phyloP scores from a whole-genome alignment of 2,888 invertebrate genomes.

The Melolontha melolontha region DNA sequence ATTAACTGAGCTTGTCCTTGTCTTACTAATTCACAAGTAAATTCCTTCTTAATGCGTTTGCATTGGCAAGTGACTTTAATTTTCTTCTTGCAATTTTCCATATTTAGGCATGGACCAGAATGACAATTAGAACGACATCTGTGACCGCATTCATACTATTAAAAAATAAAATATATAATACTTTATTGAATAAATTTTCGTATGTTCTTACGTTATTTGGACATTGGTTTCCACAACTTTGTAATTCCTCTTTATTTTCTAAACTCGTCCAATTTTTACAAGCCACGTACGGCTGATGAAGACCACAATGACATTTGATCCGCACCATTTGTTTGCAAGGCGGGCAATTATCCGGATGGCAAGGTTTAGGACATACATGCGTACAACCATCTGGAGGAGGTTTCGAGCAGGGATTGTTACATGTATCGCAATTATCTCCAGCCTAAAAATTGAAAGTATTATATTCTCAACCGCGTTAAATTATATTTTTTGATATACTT shows the following conservation, averaged over 20 bases:
- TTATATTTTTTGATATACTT: slow-evolving; percentile 49
- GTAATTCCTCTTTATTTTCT: slow-evolving; percentile 63
- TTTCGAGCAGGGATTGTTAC: slow-evolving; percentile 72
- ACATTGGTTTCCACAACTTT: slow-evolving; percentile 85
- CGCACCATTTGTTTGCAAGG: slow-evolving; percentile 79
- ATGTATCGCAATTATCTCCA: slow-evolving; percentile 70
- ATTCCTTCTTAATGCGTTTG: slow-evolving; percentile 80
- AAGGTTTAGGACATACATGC: slow-evolving; percentile 78
- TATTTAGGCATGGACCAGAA: slow-evolving; percentile 75
- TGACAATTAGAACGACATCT: slow-evolving; percentile 82
- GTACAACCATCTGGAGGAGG: slow-evolving; percentile 78
- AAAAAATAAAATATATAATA: slow-evolving; percentile 48
- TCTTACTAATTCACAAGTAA: slow-evolving; percentile 74
- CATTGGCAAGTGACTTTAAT: slow-evolving; percentile 84
- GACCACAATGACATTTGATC: slow-evolving; percentile 84
- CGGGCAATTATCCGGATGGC: slow-evolving; percentile 81
- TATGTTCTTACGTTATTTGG: slow-evolving; percentile 76
- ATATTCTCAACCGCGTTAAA: slow-evolving; percentile 6
- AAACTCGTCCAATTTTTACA: slow-evolving; percentile 77
- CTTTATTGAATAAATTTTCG: no score
- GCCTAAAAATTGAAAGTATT: slow-evolving; percentile 52
- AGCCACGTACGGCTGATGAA: slow-evolving; percentile 79
- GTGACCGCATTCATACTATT: slow-evolving; percentile 85
- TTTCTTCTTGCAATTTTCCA: slow-evolving; percentile 81
- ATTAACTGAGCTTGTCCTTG: slow-evolving; percentile 66